Base-by-base conservation (phyloP, 2,888 invertebrate genomes). In the Xanthorhoe designata region DNA sequence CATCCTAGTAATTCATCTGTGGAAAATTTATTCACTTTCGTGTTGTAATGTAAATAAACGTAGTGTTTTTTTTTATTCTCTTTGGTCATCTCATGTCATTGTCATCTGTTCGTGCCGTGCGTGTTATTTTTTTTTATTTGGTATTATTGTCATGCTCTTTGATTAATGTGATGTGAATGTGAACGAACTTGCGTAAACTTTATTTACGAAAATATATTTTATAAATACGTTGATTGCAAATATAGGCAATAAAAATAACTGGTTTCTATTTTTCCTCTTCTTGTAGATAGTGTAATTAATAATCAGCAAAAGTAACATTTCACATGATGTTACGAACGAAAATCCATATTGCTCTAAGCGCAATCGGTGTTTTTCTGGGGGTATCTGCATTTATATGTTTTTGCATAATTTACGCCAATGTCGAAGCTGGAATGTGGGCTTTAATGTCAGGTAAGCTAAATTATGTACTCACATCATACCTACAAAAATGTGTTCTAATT, bases 351-450 rank as follows among this genome's bases (percentile, higher is more conserved):
- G 88, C 77, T 7, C 3, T 91, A 61, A 91, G 91, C 80, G 84
- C 86, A 64, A 75, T 92, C 10, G 92, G 91, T 54, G 83, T 82
- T 45, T 51, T 88, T 53, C 72, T 91, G 15, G 92, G 93, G 61
- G 68, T 91, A 58, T 90, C 91, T 47, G 92, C 91, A 49, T 92
- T 92, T 85, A 86, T 92, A 79, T 91, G 91, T 83, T 93, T 94
- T 76, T 90, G 91, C 74, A 81, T 94, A 72, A 82, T 94, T 77
- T 93, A 90, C 75, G 87, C 90, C 59, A 94, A 94, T 81, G 78
- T 92, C 61, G 90, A 91, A 75, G 94, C 94, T 75, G 94, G 92
- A 71, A 86, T 93, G 85, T 90, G 93, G 90, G 91, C 89, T 66
- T 83, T 93, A 71, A 75, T 92, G 75, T 90, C 94, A 52, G 90